A percentile compares a stretch with the other conserved stretches of the same genome.
Evolutionary conservation across 2,113 vertebrate genomes (phyloP).

Genomic region (Poecile atricapillus): DNA sequence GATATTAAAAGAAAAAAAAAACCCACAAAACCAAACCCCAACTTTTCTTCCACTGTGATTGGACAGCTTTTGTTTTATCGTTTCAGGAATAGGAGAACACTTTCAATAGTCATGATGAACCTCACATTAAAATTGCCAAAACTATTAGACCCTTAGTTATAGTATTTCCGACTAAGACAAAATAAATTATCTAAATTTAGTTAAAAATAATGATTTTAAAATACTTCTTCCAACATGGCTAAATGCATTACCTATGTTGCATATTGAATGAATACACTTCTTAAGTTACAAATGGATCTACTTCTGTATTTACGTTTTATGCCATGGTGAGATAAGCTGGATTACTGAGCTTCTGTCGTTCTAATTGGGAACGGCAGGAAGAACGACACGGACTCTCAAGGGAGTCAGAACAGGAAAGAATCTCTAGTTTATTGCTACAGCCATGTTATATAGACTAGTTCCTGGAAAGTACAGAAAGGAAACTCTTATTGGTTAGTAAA

Average conservation of each 20-base stretch:
- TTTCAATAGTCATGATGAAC: neutral
- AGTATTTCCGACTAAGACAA: neutral
- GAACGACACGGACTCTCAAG: too few relatives aligned
- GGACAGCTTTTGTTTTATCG: neutral
- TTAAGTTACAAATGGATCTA: neutral
- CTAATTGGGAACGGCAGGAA: too few relatives aligned
- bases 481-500: too few relatives aligned
- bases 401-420: too few relatives aligned
- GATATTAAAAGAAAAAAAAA: too few relatives aligned
- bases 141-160: neutral
- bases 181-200: neutral
- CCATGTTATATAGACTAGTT: too few relatives aligned
- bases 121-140: neutral
- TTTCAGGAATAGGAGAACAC: neutral
- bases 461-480: too few relatives aligned
- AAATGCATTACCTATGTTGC: neutral
- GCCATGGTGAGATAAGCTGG: accelerated
- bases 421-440: too few relatives aligned
- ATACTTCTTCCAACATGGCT: neutral
- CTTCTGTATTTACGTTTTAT: neutral
- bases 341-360: too few relatives aligned
- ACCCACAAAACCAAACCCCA: neutral
- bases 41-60: neutral
- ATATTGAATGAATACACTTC: neutral
- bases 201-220: neutral